Evolutionary conservation across 2,797 vertebrate species (phyloP), one percentile per base, ranked within the genome.

Genomic region (Rhinella marina): DNA sequence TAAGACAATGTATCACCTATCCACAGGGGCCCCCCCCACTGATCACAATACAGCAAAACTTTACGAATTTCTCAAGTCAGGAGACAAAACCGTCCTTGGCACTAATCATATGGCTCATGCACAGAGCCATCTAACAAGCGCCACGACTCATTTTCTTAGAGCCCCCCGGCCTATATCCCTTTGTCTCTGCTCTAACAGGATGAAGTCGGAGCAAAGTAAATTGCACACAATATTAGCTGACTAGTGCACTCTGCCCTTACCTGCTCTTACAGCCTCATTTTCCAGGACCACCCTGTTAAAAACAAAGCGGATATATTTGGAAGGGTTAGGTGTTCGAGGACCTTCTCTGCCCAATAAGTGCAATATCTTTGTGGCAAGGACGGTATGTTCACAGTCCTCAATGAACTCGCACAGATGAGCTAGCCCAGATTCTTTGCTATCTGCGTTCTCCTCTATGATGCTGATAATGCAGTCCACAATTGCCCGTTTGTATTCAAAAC

Each of bases 321-420:
- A 99, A 0, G 98, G 98, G 0, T 95, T 93, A 0, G 97, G 98
- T 0, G 98, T 99, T 89, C 97, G 95, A 0, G 98, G 98, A 0
- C 98, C 98, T 92, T 99, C 98, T 92, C 96, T 98, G 88, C 98
- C 98, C 92, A 99, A 92, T 77, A 99, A 93, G 91, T 99, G 98
- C 75, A 99, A 95, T 93, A 99, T 99, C 94, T 98, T 98, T 1
- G 98, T 99, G 90, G 98, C 98, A 57, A 99, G 94, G 70, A 99
- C 98, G 0, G 98, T 99, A 91, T 99, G 98, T 87, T 99, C 98
- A 0, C 98, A 99, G 94, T 99, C 98, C 91, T 99, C 98, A 0
- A 99, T 99, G 93, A 99, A 99, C 92, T 99, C 98, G 0, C 98
- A 99, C 76, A 99, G 96, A 92, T 99, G 98, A 73, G 98, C 98